Conservation (phyloP, 2,888 invertebrate species). For the Autographa gamma region DNA sequence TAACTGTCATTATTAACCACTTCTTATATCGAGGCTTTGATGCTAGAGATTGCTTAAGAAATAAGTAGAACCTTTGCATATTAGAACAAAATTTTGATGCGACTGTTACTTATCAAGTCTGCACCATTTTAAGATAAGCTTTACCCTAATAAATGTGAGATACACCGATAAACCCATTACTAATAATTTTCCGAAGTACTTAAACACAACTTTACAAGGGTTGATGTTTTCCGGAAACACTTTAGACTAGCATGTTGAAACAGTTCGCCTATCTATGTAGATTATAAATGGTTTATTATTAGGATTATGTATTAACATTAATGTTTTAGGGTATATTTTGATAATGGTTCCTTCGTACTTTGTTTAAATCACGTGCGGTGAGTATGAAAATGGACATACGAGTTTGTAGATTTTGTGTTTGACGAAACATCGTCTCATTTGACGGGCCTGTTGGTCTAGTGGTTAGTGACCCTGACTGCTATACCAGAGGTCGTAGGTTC, state of each 20-base stretch:
- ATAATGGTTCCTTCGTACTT: neutral
- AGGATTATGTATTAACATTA: neutral
- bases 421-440: too few species aligned
- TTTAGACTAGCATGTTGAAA: slow-evolving; percentile 4
- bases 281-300: neutral
- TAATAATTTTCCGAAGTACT: slow-evolving; percentile 27
- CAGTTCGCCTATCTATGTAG: neutral
- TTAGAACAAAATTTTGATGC: neutral
- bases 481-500: too few species aligned
- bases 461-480: too few species aligned
- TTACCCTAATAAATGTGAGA: slow-evolving; percentile 1
- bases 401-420: neutral
- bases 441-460: too few species aligned
- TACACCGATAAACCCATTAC: slow-evolving; percentile 29
- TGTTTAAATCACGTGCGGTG: neutral
- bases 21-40: too few species aligned
- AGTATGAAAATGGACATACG: neutral
- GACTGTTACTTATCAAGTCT: neutral
- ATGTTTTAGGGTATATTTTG: slow-evolving; percentile 1
- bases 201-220: slow-evolving; percentile 9
- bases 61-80: too few species aligned
- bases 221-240: slow-evolving; percentile 14
- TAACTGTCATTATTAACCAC: too few species aligned
- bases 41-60: too few species aligned
- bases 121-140: neutral